Percentiles rank a stretch among this genome's conserved stretches.
Conservation (phyloP, 2,797 vertebrate species). For the Atherinosoma microstoma region DNA sequence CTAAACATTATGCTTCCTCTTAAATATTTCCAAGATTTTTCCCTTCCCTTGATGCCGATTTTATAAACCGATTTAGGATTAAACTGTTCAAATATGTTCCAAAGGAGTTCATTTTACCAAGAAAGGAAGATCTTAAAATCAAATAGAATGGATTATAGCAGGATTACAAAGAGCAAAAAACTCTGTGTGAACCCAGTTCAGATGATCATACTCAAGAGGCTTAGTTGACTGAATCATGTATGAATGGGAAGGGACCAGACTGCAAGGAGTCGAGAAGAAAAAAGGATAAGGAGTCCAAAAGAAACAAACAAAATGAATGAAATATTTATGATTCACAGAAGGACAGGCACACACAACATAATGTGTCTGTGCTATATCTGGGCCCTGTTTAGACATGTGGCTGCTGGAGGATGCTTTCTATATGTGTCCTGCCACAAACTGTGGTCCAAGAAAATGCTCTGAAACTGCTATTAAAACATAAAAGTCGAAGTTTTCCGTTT, state of each 20-base stretch:
- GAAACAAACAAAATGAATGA: constrained; percentile 27
- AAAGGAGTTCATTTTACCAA: constrained; percentile 1
- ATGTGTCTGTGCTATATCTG: constrained; percentile 23
- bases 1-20: background rate
- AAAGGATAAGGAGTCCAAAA: constrained; percentile 34
- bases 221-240: constrained; percentile 38
- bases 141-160: background rate
- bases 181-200: constrained; percentile 6
- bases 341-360: constrained; percentile 11
- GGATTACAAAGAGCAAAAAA: constrained; percentile 24
- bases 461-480: background rate
- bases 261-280: constrained; percentile 1
- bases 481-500: constrained; percentile 23
- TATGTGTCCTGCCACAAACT: constrained; percentile 16
- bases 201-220: constrained; percentile 14
- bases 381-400: background rate
- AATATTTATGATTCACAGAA: constrained; percentile 28
- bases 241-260: background rate
- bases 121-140: background rate
- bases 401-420: constrained; percentile 5
- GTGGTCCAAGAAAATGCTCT: constrained; percentile 18
- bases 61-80: background rate
- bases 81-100: background rate
- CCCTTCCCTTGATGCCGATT: background rate
- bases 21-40: background rate